These are phyloP conservation scores for Cataglyphis rosenhaueri DNA, from an alignment of 2,888 invertebrate species.

Conservation along the genomic window DNA sequence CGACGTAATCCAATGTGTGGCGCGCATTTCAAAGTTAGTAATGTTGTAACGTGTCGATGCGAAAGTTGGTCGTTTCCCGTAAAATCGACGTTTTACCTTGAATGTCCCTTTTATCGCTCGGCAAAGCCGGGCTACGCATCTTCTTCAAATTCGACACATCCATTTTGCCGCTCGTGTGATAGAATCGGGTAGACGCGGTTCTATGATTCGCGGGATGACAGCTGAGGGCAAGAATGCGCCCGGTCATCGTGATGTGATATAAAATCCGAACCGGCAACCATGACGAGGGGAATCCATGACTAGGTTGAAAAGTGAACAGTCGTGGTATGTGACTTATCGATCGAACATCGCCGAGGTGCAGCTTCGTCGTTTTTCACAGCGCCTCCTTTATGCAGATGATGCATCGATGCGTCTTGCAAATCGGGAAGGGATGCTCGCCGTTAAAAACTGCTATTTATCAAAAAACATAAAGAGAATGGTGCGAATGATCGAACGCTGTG, in stretches of 20 bases:
- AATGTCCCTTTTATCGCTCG: constrained; percentile 15
- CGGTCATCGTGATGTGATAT: constrained; percentile 69
- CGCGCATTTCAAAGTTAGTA: constrained; percentile 1
- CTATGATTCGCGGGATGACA: constrained; percentile 64
- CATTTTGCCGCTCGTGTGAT: constrained; percentile 58
- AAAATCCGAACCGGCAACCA: constrained; percentile 61
- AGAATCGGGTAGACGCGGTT: constrained; percentile 67
- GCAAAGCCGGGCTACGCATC: constrained; percentile 25
- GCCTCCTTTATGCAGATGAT: constrained; percentile 24
- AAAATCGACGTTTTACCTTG: background rate
- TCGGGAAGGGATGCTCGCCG: background rate
- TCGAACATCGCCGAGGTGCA: constrained; percentile 56
- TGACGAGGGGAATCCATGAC: constrained; percentile 38
- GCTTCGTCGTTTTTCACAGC: constrained; percentile 56
- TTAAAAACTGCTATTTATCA: constrained; percentile 4
- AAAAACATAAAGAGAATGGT: background rate
- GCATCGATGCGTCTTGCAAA: constrained; percentile 8
- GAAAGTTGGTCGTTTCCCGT: constrained; percentile 8
- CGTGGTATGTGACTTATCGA: constrained; percentile 58
- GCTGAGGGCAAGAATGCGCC: constrained; percentile 65
- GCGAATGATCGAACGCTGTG: background rate
- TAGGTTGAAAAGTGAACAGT: constrained; percentile 35
- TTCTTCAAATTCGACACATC: constrained; percentile 51
- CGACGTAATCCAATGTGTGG: background rate
- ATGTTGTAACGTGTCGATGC: background rate